Base-by-base conservation (phyloP, 1,140 invertebrate genomes). In the Diuraphis noxia region DNA sequence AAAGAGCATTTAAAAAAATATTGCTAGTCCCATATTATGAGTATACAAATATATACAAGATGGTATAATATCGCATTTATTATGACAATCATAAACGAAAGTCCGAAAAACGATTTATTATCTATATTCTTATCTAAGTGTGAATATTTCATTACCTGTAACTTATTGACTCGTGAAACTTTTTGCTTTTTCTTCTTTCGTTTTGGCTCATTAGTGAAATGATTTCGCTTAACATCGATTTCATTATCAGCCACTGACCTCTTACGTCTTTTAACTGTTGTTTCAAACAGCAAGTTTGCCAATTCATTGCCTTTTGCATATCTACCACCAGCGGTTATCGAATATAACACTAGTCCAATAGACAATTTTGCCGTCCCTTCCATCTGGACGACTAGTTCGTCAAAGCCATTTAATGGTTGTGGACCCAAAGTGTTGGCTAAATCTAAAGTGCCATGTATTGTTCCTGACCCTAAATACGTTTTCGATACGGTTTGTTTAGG, bases 261-360 rank as follows among this genome's bases (percentile, higher is more conserved):
- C n/a, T 40, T 91, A n/a, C 77, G 89, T 82, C 89, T 82, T 38
- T 52, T 91, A 13, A 25, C 9, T 1, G 9, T 38, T 21, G 34
- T 52, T 81, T 91, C 77, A n/a, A n/a, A 81, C 25, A 91, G 34
- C 6, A 82, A 91, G 23, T 36, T 91, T 9, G 89, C 77, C 21
- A 91, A 36, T 21, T 91, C 77, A 17, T 91, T 46, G 6, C 63
- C 77, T 52, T 52, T 91, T 13, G 17, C 77, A 38, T 49, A 52
- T 82, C 30, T 4, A 36, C 10, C 23, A 8, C 0, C 23, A 38
- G 34, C 1, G 7, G n/a, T 91, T 34, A 25, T 82, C 34, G 89
- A 91, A 63, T 91, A 91, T 6, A 91, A 52, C 34, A 91, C 89
- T 1, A 91, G 89, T 34, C 89, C 89, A 13, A 91, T 91, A 13